Conservation (phyloP, 2,888 invertebrate genomes). For the Xanthorhoe designata region DNA sequence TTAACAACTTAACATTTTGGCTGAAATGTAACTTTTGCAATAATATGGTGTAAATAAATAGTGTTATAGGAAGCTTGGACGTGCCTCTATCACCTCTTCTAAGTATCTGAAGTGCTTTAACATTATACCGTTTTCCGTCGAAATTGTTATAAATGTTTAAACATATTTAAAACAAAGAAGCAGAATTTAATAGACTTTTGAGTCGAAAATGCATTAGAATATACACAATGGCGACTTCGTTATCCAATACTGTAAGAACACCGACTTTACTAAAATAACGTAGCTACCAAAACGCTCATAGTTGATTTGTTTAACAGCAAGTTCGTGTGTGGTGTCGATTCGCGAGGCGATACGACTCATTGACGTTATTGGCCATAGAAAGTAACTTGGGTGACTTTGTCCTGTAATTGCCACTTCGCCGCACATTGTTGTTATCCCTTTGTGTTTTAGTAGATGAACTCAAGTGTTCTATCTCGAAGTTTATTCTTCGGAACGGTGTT, state of each 20-base stretch:
- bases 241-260: not conserved
- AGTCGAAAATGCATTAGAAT: too few species aligned
- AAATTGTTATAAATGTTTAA: too few species aligned
- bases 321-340: constrained; percentile 12
- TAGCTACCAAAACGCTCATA: not conserved
- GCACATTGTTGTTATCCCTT: constrained; percentile 48
- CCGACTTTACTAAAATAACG: not conserved
- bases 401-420: constrained; percentile 44
- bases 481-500: not conserved
- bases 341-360: not conserved
- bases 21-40: not conserved
- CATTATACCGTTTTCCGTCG: too few species aligned
- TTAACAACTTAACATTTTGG: not conserved
- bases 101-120: too few species aligned
- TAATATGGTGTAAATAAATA: not conserved
- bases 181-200: too few species aligned
- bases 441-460: not conserved
- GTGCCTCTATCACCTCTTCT: too few species aligned
- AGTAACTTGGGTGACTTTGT: constrained; percentile 32
- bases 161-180: too few species aligned
- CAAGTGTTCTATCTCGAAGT: not conserved
- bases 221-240: too few species aligned
- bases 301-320: not conserved
- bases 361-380: constrained; percentile 15
- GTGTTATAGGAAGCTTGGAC: too few species aligned